Evolutionary conservation across 1,140 invertebrate genomes (phyloP).

Genomic region (Plectrocnemia conspersa): DNA sequence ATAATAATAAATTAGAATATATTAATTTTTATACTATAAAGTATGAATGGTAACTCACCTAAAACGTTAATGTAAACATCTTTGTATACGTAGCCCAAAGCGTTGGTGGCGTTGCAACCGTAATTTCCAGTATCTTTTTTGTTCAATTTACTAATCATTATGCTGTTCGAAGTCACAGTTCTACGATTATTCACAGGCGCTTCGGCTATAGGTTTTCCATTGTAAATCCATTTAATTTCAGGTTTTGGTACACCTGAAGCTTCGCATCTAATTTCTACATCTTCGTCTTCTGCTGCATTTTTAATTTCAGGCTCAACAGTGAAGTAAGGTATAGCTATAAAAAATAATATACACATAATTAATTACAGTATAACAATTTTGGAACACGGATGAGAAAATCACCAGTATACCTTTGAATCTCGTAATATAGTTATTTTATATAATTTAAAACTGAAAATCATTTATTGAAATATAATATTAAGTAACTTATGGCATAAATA

Average conservation of each 20-base stretch:
- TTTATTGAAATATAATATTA: not conserved
- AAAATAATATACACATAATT: conserved; percentile 9
- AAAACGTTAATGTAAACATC: conserved; percentile 97
- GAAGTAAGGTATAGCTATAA: conserved; percentile 83
- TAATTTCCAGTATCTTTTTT: conserved; percentile 95
- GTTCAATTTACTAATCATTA: conserved; percentile 75
- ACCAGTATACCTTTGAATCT: too few relatives aligned
- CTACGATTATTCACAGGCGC: conserved; percentile 69
- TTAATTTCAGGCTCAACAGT: conserved; percentile 83
- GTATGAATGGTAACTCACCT: conserved; percentile 45
- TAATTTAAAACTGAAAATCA: too few relatives aligned
- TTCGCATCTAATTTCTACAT: conserved; percentile 78
- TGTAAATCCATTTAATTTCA: conserved; percentile 93
- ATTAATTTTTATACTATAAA: not conserved
- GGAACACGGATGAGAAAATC: too few relatives aligned
- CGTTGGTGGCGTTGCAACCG: conserved; percentile 98
- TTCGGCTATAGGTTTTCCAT: conserved; percentile 83
- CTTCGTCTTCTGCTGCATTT: conserved; percentile 88
- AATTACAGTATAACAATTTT: too few relatives aligned
- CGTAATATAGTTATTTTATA: too few relatives aligned
- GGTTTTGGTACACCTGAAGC: conserved; percentile 86
- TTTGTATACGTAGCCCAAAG: conserved; percentile 95
- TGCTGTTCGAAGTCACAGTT: conserved; percentile 62
- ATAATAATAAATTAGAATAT: not conserved
- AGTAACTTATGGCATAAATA: too few relatives aligned